Evolutionary conservation across 1,140 invertebrate species (phyloP).

Genomic region (Drosophila sproati): DNA sequence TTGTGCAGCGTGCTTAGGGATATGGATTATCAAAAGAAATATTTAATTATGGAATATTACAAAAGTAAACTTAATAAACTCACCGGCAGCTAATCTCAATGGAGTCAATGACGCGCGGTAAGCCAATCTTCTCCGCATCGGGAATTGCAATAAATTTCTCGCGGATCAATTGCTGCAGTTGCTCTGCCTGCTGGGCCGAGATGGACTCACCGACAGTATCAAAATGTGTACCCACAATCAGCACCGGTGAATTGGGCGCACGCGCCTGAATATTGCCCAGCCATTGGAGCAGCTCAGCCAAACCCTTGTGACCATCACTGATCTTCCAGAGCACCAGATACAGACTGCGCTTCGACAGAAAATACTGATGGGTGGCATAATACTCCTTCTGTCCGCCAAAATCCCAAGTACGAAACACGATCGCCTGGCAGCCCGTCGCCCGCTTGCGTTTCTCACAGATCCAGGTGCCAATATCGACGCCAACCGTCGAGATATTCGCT

Average conservation of each 20-base stretch:
- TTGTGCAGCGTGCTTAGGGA: slow-evolving; percentile 93
- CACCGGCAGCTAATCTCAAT: slow-evolving; percentile 92
- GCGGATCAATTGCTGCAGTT: slow-evolving; percentile 94
- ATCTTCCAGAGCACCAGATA: slow-evolving; percentile 98
- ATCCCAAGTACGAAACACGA: slow-evolving; percentile 99
- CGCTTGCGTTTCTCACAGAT: slow-evolving; percentile 92
- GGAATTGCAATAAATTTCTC: slow-evolving; percentile 96
- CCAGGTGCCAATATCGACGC: slow-evolving; percentile 98
- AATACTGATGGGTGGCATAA: slow-evolving; percentile 99
- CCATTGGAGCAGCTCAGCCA: slow-evolving; percentile 97
- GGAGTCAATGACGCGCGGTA: slow-evolving; percentile 96
- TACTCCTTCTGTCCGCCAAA: slow-evolving; percentile 99
- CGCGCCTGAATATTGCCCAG: slow-evolving; percentile 97
- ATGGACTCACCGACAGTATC: slow-evolving; percentile 92
- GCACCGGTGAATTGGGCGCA: slow-evolving; percentile 96
- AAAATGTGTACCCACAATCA: slow-evolving; percentile 97
- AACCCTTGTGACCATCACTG: slow-evolving; percentile 95
- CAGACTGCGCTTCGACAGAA: slow-evolving; percentile 96
- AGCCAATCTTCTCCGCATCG: slow-evolving; percentile 97
- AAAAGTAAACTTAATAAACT: slow-evolving; percentile 1
- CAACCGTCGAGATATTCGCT: slow-evolving; percentile 95
- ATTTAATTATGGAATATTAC: neutral
- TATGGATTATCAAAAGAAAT: neutral
- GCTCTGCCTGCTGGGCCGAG: slow-evolving; percentile 90
- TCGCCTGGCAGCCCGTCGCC: slow-evolving; percentile 89